A percentile compares a stretch with the other conserved stretches of the same genome.
Conservation (phyloP, 2,888 invertebrate species). For the Sylvicola fuscatus region DNA sequence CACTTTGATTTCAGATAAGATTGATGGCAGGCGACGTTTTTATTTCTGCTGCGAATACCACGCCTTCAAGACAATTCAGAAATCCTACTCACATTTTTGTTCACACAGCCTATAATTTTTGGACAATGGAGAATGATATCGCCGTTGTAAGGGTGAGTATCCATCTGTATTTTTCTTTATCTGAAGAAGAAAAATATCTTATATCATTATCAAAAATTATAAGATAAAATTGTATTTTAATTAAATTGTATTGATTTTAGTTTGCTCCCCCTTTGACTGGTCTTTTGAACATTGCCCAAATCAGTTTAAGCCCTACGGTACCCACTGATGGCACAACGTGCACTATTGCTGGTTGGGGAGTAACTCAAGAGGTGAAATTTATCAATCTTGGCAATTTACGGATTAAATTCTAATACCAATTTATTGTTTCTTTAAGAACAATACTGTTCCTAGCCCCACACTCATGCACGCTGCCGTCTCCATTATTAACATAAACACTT, state of each 20-base stretch:
- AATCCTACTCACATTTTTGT: constrained; percentile 5
- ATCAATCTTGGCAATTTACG: not conserved
- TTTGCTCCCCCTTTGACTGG: no score
- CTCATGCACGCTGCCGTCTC: no score
- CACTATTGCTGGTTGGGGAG: constrained; percentile 5
- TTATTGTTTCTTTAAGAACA: not conserved
- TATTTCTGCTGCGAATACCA: not conserved
- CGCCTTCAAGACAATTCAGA: constrained; percentile 4
- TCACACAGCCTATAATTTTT: constrained; percentile 3
- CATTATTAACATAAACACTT: not conserved
- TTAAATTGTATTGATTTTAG: no score
- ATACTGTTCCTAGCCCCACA: not conserved
- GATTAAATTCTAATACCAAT: not conserved
- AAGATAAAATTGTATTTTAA: no score
- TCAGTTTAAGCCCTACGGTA: not conserved
- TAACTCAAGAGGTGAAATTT: constrained; percentile 1
- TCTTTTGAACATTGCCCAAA: no score
- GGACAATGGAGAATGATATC: constrained; percentile 6
- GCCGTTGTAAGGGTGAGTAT: constrained; percentile 5
- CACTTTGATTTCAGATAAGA: constrained; percentile 4
- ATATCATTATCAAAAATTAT: no score
- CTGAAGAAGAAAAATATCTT: not conserved
- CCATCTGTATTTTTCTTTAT: not conserved
- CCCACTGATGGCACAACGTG: constrained; percentile 2
- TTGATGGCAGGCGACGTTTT: constrained; percentile 5